A percentile compares a stretch with the other conserved stretches of the same genome.
Conservation (phyloP, 1,140 invertebrate species). For the Vollenhovia emeryi region DNA sequence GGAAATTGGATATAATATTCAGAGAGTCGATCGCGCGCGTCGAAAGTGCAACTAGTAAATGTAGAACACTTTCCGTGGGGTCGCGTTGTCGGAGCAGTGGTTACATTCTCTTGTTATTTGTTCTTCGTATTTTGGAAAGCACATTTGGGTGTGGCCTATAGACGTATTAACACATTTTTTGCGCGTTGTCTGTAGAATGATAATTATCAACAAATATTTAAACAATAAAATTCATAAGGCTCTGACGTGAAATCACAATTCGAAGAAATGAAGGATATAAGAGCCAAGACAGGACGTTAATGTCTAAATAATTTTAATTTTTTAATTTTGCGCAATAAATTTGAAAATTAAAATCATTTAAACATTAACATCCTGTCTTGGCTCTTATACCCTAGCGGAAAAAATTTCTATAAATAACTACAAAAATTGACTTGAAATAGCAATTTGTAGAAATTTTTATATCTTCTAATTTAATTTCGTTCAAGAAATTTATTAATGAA, state of each 20-base stretch:
- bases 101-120: slow-evolving; percentile 64
- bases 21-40: background rate
- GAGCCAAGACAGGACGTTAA: no score
- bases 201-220: background rate
- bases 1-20: background rate
- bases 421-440: no score
- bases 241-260: no score
- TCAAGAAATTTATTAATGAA: background rate
- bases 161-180: background rate
- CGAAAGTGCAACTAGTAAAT: slow-evolving; percentile 20
- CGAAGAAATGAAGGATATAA: no score
- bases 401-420: no score
- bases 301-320: no score
- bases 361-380: no score
- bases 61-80: slow-evolving; percentile 47
- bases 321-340: no score
- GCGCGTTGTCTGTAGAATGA: background rate
- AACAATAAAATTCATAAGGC: no score
- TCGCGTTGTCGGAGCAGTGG: background rate
- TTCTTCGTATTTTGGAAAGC: slow-evolving; percentile 72
- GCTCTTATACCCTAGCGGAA: no score
- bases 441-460: no score
- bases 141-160: slow-evolving; percentile 40
- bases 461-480: slow-evolving; percentile 5
- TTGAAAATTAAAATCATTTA: no score